Evolutionary conservation across 2,797 vertebrate genomes (phyloP).

Genomic region (Pipistrellus pygmaeus): DNA sequence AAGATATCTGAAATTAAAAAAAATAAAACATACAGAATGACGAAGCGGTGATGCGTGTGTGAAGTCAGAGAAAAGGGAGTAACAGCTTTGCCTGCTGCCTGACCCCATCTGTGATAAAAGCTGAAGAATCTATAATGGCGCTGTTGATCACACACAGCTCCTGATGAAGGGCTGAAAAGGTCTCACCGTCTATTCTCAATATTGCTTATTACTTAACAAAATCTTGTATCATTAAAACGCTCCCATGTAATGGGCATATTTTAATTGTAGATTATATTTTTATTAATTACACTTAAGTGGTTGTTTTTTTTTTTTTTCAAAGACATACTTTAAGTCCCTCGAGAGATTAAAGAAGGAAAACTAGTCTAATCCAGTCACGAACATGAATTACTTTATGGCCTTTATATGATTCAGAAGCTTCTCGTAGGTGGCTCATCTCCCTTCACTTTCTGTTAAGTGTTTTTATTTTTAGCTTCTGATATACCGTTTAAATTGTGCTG

Average conservation of each 20-base stretch:
- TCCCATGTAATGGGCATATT: not conserved
- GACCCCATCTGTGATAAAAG: not conserved
- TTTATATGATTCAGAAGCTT: not conserved
- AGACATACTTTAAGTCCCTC: constrained; percentile 8
- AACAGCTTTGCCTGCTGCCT: not conserved
- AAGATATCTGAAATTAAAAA: not conserved
- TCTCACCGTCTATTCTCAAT: not conserved
- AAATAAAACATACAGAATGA: not conserved
- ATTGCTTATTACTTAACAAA: constrained; percentile 29
- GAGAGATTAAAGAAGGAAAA: not conserved
- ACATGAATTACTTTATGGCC: not conserved
- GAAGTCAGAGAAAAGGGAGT: not conserved
- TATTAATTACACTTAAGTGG: not conserved
- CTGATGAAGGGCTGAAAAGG: not conserved
- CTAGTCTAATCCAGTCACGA: not conserved
- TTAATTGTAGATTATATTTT: not conserved
- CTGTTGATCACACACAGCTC: not conserved
- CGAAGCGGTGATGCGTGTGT: not conserved
- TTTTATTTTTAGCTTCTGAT: constrained; percentile 26
- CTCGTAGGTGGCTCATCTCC: not conserved
- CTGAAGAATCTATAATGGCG: not conserved
- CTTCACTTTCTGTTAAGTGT: not conserved
- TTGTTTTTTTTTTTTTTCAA: not conserved
- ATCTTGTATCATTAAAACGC: not conserved
- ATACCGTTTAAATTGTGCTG: not conserved